Conservation (phyloP, 1,140 invertebrate species). For the Drosophila ohnishii region DNA sequence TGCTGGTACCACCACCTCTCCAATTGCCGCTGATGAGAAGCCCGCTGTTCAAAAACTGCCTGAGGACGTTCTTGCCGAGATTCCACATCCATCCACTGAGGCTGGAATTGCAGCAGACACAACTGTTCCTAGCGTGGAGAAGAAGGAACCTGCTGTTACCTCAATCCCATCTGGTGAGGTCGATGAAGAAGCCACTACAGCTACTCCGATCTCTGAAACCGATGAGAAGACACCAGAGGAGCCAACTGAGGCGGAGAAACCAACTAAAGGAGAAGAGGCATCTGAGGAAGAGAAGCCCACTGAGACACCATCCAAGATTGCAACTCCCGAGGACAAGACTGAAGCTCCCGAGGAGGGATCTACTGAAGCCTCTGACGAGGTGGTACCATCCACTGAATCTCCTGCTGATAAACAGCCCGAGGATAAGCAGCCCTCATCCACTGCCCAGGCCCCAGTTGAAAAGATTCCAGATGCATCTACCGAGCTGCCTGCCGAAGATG, state of each 20-base stretch:
- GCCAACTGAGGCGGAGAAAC: conserved; percentile 3
- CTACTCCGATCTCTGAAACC: conserved; percentile 17
- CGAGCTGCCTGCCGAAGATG: conserved; percentile 26
- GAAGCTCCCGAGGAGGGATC: conserved; percentile 18
- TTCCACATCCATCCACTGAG: conserved; percentile 28
- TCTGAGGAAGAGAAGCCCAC: background rate
- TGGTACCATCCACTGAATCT: conserved; percentile 25
- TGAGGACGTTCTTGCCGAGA: conserved; percentile 21
- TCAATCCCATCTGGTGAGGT: conserved; percentile 12
- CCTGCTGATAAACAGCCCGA: conserved; percentile 7
- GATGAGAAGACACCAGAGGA: conserved; percentile 23
- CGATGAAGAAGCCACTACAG: conserved; percentile 21
- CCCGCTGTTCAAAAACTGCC: conserved; percentile 5
- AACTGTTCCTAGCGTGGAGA: conserved; percentile 10
- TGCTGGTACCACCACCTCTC: conserved; percentile 8
- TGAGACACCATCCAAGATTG: conserved; percentile 13
- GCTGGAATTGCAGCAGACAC: conserved; percentile 14
- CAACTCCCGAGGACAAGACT: conserved; percentile 22
- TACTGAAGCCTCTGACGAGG: conserved; percentile 32
- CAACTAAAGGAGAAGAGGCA: background rate
- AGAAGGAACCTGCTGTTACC: conserved; percentile 26
- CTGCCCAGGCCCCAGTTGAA: conserved; percentile 23
- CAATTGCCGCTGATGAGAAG: conserved; percentile 8
- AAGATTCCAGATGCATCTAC: conserved; percentile 25
- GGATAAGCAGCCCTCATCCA: conserved; percentile 23